A percentile compares a stretch with the other conserved stretches of the same genome.
Evolutionary conservation across 2,113 vertebrate species (phyloP).

Genomic region (Pluvianellus socialis): DNA sequence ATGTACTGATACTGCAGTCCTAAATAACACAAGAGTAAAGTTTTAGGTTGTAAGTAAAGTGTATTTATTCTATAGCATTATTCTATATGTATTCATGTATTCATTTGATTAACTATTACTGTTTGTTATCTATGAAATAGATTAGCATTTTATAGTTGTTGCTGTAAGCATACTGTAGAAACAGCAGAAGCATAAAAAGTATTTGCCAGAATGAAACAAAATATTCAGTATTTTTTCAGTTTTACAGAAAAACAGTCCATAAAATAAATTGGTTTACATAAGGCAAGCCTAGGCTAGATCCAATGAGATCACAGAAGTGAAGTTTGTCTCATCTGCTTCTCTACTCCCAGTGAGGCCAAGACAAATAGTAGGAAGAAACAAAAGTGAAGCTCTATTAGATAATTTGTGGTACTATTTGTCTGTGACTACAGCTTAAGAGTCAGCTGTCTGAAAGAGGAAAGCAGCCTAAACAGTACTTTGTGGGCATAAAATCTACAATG

Average conservation of each 20-base stretch:
- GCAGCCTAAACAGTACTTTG: neutral
- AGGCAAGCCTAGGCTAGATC: neutral
- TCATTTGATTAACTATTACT: neutral
- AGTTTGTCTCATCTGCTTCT: neutral
- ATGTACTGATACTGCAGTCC: conserved; percentile 92
- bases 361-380: neutral
- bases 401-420: neutral
- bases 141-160: neutral
- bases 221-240: neutral
- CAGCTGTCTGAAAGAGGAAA: neutral
- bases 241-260: neutral
- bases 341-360: neutral
- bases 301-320: neutral
- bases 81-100: neutral
- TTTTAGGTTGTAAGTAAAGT: neutral
- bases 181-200: neutral
- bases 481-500: neutral
- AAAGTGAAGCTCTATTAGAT: neutral
- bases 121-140: neutral
- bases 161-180: neutral
- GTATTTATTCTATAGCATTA: neutral
- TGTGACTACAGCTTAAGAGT: neutral
- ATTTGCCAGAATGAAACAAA: neutral
- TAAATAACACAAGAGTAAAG: conserved; percentile 44
- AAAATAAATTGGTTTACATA: neutral